A percentile compares a stretch with the other conserved stretches of the same genome.
phyloP scores from a whole-genome alignment of 2,797 vertebrate species.

The Sandelia bainsii region DNA sequence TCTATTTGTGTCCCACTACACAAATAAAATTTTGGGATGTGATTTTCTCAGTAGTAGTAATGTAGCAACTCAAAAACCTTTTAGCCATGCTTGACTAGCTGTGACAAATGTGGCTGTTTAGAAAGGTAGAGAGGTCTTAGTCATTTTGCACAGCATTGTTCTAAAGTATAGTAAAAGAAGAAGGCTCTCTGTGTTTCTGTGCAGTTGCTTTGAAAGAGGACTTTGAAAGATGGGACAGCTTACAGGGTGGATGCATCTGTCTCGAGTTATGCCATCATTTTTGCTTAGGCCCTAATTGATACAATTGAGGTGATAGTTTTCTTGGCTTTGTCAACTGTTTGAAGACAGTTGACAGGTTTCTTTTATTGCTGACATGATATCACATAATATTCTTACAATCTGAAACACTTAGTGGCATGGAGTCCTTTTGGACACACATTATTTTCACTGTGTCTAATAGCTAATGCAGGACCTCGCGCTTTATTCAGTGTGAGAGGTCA shows the following conservation, averaged over 20 bases:
- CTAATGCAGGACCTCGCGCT: slow-evolving; percentile 1
- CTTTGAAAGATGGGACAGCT: slow-evolving; percentile 53
- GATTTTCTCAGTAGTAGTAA: slow-evolving; percentile 56
- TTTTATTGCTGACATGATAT: slow-evolving; percentile 53
- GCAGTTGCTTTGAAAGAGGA: slow-evolving; percentile 58
- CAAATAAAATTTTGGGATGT: slow-evolving; percentile 48
- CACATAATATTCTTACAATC: neutral
- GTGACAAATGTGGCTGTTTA: slow-evolving; percentile 62
- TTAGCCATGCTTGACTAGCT: slow-evolving; percentile 52
- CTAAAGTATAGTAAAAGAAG: slow-evolving; percentile 39
- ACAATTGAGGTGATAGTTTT: slow-evolving; percentile 88
- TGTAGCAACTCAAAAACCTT: slow-evolving; percentile 60
- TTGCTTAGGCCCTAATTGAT: slow-evolving; percentile 82
- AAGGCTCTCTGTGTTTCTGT: slow-evolving; percentile 34
- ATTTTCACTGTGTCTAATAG: no score
- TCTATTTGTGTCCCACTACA: slow-evolving; percentile 56
- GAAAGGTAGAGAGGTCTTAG: slow-evolving; percentile 38
- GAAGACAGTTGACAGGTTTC: slow-evolving; percentile 66
- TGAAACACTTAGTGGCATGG: slow-evolving; percentile 24
- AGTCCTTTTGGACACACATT: neutral
- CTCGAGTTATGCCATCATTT: slow-evolving; percentile 64
- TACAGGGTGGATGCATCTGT: slow-evolving; percentile 43
- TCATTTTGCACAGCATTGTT: slow-evolving; percentile 43
- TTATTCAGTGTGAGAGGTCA: slow-evolving; percentile 19
- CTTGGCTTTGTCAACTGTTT: slow-evolving; percentile 85